Evolutionary conservation across 1,140 invertebrate genomes (phyloP), one percentile per base, ranked within the genome.

Genomic region (Drosophila pallidifrons): DNA sequence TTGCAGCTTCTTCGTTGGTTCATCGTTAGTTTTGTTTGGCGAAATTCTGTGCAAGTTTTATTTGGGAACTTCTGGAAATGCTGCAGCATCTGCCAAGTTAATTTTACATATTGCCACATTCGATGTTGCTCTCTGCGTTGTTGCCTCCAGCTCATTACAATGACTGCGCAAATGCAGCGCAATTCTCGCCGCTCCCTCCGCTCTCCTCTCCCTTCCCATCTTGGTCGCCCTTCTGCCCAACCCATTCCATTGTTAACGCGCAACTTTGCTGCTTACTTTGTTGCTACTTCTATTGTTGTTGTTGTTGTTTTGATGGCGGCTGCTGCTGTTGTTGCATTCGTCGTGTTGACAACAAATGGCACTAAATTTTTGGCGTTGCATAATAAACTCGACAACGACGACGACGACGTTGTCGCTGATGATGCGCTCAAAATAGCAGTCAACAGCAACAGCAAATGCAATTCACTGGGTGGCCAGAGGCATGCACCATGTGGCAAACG

Each of bases 31-130:
- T 64, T 63, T 64, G 43, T 13, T 13, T 52, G 49, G 51, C 64
- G 20, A 32, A 20, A 73, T 43, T 66, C 28, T 60, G 47, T 58
- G 20, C 15, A n/a, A 7, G 52, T 28, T 16, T 72, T 54, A 25
- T 15, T 10, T n/a, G 54, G 61, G 16, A 69, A 68, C 41, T 60
- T 71, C 41, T 63, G 13, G 54, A 46, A 73, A 51, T 71, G 49
- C 54, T 54, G 45, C 67, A 43, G 35, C 51, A 49, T 71, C 54
- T 75, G 73, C 16, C 16, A 66, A 71, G 79, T 77, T 82, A 89
- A 85, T 88, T 89, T 89, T 72, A 73, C 77, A 83, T 85, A 81
- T 88, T 88, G 81, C 83, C 81, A 85, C 85, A 88, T 81, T 81
- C 73, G 57, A 73, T 67, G 75, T 61, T 74, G 51, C 72, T 25